Evolutionary conservation across 2,113 vertebrate species (phyloP), one percentile per base, ranked within the genome.

Genomic region (Otis tarda): DNA sequence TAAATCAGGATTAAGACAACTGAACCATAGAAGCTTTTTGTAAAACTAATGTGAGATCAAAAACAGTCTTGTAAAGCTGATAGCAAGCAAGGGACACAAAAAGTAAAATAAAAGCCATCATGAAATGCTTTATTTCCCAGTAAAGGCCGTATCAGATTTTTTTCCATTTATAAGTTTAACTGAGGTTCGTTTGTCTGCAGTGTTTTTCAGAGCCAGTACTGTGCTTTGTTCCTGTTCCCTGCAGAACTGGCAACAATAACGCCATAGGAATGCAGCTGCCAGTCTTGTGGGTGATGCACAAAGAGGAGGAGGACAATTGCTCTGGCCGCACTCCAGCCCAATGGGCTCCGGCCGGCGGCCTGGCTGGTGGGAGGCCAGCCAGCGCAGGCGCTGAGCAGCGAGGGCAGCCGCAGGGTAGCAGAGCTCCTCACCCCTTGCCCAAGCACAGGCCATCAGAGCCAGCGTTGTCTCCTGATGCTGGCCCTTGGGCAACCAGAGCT

Each of bases 191-290:
- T 93, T 95, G 92, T 94, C 52, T 84, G 83, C 2, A 8, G 53
- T 71, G 65, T 71, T 92, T 89, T 63, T 89, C 67, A 67, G 74
- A 79, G 83, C 91, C 87, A 97, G 89, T 35, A 25, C 95, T 89
- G 89, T 84, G 77, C 83, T 96, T 96, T 97, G 94, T 97, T 85
- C 87, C 82, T 15, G 55, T 87, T 94, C 90, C 80, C 86, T 71
- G 73, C 70, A 91, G 79, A 89, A 92, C 89, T 92, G 92, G 95
- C 81, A 87, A 94, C 87, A 94, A 94, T 87, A 65, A 64, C 2
- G 15, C 43, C 75, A 43, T 23, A 52, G 92, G 89, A 93, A 89
- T 65, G 77, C 94, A 94, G 92, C 94, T 96, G 96, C 91, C 80
- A 84, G 74, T 78, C 71, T 50, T 60, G 69, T 14, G 96, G 87